These are phyloP conservation scores for Malthinus seriepunctatus DNA, from an alignment of 2,888 invertebrate species.

Conservation along the genomic window DNA sequence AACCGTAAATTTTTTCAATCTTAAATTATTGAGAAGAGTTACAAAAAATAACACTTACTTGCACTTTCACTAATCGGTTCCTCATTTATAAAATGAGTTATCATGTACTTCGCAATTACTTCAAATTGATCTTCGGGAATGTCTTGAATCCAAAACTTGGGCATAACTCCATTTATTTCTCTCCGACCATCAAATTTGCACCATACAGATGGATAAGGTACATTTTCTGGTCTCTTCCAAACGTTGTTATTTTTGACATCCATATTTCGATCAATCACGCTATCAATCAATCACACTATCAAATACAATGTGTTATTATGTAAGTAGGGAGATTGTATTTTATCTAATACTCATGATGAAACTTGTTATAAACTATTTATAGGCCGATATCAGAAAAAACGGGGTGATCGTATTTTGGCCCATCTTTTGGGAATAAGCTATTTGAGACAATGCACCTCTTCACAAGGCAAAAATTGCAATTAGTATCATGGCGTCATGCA, in stretches of 20 bases:
- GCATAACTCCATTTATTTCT: conserved; percentile 40
- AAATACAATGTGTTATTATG: no score
- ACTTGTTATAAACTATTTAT: no score
- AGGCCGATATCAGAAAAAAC: no score
- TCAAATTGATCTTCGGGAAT: conserved; percentile 55
- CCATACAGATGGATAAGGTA: conserved; percentile 56
- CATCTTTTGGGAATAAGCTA: no score
- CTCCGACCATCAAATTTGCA: conserved; percentile 50
- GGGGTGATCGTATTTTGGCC: no score
- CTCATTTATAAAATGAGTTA: conserved; percentile 55
- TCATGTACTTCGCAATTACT: conserved; percentile 52
- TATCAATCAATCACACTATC: no score
- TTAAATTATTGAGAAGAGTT: not conserved
- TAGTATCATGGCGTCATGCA: no score
- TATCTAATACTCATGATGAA: no score
- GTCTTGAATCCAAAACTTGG: conserved; percentile 59
- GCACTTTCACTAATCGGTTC: conserved; percentile 58
- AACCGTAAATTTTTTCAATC: not conserved
- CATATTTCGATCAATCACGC: not conserved
- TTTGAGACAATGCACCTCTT: no score
- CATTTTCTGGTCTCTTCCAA: conserved; percentile 52
- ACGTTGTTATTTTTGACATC: not conserved
- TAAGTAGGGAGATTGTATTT: no score
- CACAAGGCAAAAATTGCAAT: no score
- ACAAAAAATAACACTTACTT: conserved; percentile 42